Percentiles rank a stretch among this genome's conserved stretches.
phyloP scores from a whole-genome alignment of 2,113 vertebrate species.

The Agapornis roseicollis region DNA sequence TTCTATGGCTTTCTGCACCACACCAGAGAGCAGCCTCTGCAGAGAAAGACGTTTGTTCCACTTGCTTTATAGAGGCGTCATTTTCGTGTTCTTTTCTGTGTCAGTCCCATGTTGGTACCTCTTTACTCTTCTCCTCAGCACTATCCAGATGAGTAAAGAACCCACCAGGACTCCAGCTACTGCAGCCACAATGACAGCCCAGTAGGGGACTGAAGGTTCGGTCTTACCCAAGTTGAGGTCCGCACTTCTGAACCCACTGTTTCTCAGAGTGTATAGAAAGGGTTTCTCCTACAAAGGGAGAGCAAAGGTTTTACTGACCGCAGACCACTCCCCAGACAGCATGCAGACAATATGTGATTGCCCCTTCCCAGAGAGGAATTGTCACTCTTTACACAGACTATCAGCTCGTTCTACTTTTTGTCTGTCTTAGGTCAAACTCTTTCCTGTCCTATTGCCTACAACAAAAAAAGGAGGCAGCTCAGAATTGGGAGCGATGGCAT shows the following conservation, averaged over 20 bases:
- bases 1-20: neutral
- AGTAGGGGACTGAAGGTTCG: slow-evolving; percentile 51
- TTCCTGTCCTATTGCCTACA: neutral
- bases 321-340: neutral
- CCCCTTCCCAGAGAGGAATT: neutral
- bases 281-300: slow-evolving; percentile 79
- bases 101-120: neutral
- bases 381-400: neutral
- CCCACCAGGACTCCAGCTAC: slow-evolving; percentile 72
- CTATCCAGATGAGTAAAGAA: slow-evolving; percentile 50
- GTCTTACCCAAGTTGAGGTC: neutral
- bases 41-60: neutral
- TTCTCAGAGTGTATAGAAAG: slow-evolving; percentile 82
- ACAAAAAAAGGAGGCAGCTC: neutral
- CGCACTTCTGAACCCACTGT: slow-evolving; percentile 69
- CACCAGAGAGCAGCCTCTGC: neutral
- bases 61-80: neutral
- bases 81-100: neutral
- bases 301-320: neutral
- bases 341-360: neutral
- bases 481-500: neutral
- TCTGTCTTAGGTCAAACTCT: neutral
- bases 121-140: slow-evolving; percentile 51
- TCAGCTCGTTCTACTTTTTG: neutral
- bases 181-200: slow-evolving; percentile 77